Percentiles rank a stretch among this genome's conserved stretches.
Evolutionary conservation across 2,113 vertebrate species (phyloP).

Genomic region (Nansenia antarctica): DNA sequence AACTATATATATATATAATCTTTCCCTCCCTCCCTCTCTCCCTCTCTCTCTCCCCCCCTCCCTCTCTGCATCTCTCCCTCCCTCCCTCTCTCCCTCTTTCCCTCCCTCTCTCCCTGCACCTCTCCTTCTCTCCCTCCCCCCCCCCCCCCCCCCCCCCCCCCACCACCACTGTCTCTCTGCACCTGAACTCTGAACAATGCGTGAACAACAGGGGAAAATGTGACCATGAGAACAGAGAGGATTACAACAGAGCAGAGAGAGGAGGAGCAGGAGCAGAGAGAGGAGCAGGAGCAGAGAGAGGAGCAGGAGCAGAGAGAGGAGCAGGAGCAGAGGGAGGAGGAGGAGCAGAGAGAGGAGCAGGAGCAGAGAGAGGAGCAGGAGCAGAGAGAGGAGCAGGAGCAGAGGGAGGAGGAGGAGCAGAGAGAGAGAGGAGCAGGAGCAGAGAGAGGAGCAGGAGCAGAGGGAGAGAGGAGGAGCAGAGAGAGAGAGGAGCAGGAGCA

Average conservation of each 20-base stretch:
- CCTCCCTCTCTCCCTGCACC: neutral
- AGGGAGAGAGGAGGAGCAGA: conserved; percentile 15
- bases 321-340: conserved; percentile 38
- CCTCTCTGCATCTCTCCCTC: neutral
- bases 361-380: neutral
- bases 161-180: no score
- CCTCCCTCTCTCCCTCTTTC: neutral
- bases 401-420: conserved; percentile 25
- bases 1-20: no score
- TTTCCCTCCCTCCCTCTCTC: neutral
- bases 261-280: conserved; percentile 65
- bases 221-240: conserved; percentile 35
- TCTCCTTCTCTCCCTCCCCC: neutral
- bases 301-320: conserved; percentile 53
- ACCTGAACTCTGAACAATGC: no score
- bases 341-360: neutral
- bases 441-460: conserved; percentile 59
- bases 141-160: neutral
- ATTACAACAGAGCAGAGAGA: conserved; percentile 60
- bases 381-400: neutral
- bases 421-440: conserved; percentile 23
- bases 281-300: conserved; percentile 59
- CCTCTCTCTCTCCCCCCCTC: neutral
- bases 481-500: neutral
- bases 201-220: neutral